Evolutionary conservation across 2,113 vertebrate genomes (phyloP), one percentile per base, ranked within the genome.

Genomic region (Myotis brandtii): DNA sequence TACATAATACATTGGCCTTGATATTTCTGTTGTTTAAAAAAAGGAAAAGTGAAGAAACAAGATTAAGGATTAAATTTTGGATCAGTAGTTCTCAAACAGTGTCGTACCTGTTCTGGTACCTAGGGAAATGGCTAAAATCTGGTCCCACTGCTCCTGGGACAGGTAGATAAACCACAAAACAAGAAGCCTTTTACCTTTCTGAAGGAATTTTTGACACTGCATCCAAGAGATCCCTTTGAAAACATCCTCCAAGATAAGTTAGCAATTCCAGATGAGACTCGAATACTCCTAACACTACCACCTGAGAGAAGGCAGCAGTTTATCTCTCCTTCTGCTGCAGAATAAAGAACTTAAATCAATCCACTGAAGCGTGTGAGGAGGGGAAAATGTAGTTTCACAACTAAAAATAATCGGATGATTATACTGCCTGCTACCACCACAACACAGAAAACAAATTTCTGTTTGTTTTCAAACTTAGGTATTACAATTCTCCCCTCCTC

Each of bases 351-450:
- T 88, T 77, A 89, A 90, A 95, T 89, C 50, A 64, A 80, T 69
- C 52, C 75, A 80, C 50, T 89, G 30, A 25, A 80, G 27, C 8
- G 1, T 37, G 72, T 37, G 30, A 94, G 40, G 21, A 77, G 16
- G 56, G 85, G 50, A 92, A 87, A 89, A 73, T 91, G 93, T 85
- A 94, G 62, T 87, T 93, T 96, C n/a, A 66, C 56, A 75, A 93
- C 52, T 73, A 86, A 89, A 93, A 93, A 62, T 75, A 77, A 92
- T 92, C n/a, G 81, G 56, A 85, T 92, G 79, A 83, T 95, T 90
- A 82, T 50, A 56, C 27, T 81, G 37, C 67, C 80, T 86, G 56
- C 0, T 80, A 75, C 34, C 4, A 27, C 25, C 32, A 40, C 7
- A 48, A n/a, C 34, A 30, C 17, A 72, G 70, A 75, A 93, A 85